These are phyloP conservation scores for Etia nguti DNA, from an alignment of 2,113 vertebrate genomes.

Conservation along the genomic window DNA sequence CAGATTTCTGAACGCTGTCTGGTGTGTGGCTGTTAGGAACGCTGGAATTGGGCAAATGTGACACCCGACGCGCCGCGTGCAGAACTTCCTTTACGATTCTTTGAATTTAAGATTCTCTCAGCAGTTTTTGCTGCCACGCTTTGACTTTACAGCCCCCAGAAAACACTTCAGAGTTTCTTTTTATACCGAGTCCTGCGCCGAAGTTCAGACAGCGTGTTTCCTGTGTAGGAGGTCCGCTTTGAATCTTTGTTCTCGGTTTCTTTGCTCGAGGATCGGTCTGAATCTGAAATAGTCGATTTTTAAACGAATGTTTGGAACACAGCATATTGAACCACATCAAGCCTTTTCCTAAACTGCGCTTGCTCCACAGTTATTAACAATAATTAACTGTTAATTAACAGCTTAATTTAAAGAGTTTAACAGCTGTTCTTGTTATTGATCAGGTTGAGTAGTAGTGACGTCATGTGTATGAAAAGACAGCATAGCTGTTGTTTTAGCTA, in stretches of 20 bases:
- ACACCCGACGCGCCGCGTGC: not conserved
- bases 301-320: not conserved
- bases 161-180: not conserved
- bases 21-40: not conserved
- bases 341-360: not conserved
- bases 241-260: rapidly evolving
- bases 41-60: not conserved
- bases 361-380: not conserved
- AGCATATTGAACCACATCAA: not conserved
- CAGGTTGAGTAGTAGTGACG: not conserved
- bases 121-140: not conserved
- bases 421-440: not conserved
- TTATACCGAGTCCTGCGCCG: not conserved
- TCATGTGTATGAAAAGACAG: not conserved
- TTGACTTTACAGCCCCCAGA: not conserved
- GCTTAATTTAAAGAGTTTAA: not conserved
- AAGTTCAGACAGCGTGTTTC: not conserved
- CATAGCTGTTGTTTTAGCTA: not conserved
- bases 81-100: not conserved
- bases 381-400: not conserved
- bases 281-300: not conserved
- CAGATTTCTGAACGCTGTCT: not conserved
- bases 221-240: rapidly evolving
- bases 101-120: not conserved
- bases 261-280: not conserved